Percentiles rank a stretch among this genome's conserved stretches.
phyloP scores from a whole-genome alignment of 1,140 invertebrate species.

The Scaptomyza montana region DNA sequence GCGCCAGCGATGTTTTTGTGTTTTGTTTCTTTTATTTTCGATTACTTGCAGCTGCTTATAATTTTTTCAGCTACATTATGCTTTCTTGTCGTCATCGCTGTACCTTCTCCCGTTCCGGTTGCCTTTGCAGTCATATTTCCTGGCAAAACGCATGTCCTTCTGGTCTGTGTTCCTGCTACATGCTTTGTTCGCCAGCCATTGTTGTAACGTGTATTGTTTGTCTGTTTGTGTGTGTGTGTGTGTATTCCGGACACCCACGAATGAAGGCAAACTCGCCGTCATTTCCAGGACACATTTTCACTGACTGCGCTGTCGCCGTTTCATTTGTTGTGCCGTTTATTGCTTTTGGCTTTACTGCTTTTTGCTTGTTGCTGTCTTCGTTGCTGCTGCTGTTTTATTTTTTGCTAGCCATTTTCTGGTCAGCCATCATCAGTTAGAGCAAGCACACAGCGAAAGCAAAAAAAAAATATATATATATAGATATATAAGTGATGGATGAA shows the following conservation, averaged over 20 bases:
- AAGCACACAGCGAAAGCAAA: conserved; percentile 1
- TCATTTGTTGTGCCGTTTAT: conserved; percentile 73
- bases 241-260: conserved; percentile 42
- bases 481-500: background rate
- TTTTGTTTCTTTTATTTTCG: conserved; percentile 24
- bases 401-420: conserved; percentile 71
- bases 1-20: conserved; percentile 8
- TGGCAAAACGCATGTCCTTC: conserved; percentile 57
- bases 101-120: background rate
- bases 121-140: conserved; percentile 19
- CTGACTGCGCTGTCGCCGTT: conserved; percentile 41
- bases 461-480: too few relatives aligned
- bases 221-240: conserved; percentile 27
- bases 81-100: conserved; percentile 26
- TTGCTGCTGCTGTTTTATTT: conserved; percentile 1
- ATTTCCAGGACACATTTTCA: conserved; percentile 73
- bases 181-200: conserved; percentile 61
- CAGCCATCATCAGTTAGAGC: conserved; percentile 60
- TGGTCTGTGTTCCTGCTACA: conserved; percentile 49
- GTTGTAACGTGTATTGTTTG: conserved; percentile 63
- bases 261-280: conserved; percentile 64
- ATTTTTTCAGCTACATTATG: conserved; percentile 39
- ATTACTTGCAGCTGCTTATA: conserved; percentile 57
- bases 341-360: conserved; percentile 53
- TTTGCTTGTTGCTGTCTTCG: conserved; percentile 28